Conservation (phyloP, 2,888 invertebrate species). For the Coenonympha glycerion region DNA sequence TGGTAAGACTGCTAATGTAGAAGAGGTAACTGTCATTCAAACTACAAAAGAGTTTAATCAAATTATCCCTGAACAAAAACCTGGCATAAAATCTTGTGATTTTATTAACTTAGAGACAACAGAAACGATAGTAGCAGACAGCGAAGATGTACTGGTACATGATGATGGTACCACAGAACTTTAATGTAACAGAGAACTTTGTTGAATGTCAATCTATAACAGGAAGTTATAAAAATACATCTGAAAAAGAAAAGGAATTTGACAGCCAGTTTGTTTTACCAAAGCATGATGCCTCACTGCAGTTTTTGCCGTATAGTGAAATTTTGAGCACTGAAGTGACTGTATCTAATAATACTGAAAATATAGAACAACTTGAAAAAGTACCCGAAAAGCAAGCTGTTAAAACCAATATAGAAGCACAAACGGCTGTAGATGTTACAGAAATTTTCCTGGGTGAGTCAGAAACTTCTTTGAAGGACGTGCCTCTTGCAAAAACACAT, state of each 20-base stretch:
- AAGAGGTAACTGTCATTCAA: constrained; percentile 55
- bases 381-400: constrained; percentile 31
- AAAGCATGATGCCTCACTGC: constrained; percentile 43
- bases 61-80: constrained; percentile 37
- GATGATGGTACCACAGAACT: constrained; percentile 32
- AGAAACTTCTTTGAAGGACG: constrained; percentile 35
- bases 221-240: constrained; percentile 71
- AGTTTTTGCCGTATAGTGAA: constrained; percentile 50
- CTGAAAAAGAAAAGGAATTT: constrained; percentile 75
- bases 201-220: constrained; percentile 74
- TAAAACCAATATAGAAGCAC: constrained; percentile 35
- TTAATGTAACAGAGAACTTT: constrained; percentile 64
- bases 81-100: constrained; percentile 46
- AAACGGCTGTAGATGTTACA: constrained; percentile 46
- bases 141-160: constrained; percentile 57
- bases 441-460: constrained; percentile 49
- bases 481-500: constrained; percentile 35
- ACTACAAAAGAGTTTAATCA: constrained; percentile 47
- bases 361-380: constrained; percentile 53
- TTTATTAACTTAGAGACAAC: constrained; percentile 64
- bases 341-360: constrained; percentile 37
- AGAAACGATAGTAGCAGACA: constrained; percentile 69
- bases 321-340: constrained; percentile 56
- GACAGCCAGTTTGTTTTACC: constrained; percentile 36
- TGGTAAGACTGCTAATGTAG: constrained; percentile 57